Evolutionary conservation across 2,888 invertebrate genomes (phyloP).

Genomic region (Axea sp.): DNA sequence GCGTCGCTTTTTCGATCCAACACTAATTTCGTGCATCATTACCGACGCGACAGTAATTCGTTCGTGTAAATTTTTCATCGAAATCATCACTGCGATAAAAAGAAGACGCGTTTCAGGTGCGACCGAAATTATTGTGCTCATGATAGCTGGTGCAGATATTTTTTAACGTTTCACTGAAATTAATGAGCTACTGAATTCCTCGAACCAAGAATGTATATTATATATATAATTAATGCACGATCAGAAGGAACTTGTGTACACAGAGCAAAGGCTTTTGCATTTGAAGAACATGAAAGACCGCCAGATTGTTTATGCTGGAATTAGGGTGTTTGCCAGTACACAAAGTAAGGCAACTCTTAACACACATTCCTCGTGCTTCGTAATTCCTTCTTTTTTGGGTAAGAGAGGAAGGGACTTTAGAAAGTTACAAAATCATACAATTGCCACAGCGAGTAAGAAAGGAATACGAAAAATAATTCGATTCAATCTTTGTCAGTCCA

Average conservation of each 20-base stretch:
- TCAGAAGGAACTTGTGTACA: conserved; percentile 72
- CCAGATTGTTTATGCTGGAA: conserved; percentile 69
- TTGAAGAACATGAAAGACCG: conserved; percentile 69
- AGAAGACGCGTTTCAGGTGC: conserved; percentile 21
- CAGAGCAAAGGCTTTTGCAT: conserved; percentile 64
- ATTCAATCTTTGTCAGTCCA: too few relatives aligned
- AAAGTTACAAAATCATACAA: too few relatives aligned
- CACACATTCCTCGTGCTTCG: conserved; percentile 27
- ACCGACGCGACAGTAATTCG: too few relatives aligned
- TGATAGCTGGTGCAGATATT: conserved; percentile 35
- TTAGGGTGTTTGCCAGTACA: conserved; percentile 77
- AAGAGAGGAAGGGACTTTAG: too few relatives aligned
- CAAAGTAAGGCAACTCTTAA: conserved; percentile 72
- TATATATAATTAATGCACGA: conserved; percentile 78
- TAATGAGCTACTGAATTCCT: conserved; percentile 71
- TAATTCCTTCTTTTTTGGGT: too few relatives aligned
- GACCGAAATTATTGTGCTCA: conserved; percentile 23
- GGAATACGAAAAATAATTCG: conserved; percentile 15
- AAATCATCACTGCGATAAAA: conserved; percentile 33
- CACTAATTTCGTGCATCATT: too few relatives aligned
- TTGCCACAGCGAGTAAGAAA: conserved; percentile 25
- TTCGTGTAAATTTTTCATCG: conserved; percentile 2
- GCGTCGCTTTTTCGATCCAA: too few relatives aligned
- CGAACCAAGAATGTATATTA: too few relatives aligned
- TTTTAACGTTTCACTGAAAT: conserved; percentile 70